Percentiles rank a stretch among this genome's conserved stretches.
phyloP scores from a whole-genome alignment of 2,797 vertebrate species.

The Anabacerthia variegaticeps region DNA sequence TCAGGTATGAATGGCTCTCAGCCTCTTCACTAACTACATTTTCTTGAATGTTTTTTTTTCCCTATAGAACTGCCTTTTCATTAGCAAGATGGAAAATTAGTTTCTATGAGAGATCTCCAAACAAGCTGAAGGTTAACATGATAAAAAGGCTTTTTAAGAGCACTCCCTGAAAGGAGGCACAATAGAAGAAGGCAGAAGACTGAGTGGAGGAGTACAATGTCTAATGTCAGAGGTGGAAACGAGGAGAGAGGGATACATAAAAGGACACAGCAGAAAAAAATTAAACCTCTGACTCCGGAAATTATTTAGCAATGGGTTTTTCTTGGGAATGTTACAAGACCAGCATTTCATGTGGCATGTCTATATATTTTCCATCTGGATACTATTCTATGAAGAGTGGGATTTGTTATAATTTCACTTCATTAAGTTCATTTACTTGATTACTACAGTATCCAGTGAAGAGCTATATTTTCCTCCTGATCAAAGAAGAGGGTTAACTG shows the following conservation, averaged over 20 bases:
- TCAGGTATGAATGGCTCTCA: not conserved
- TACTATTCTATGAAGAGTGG: not conserved
- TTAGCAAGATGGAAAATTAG: not conserved
- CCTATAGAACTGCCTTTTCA: not conserved
- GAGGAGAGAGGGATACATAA: not conserved
- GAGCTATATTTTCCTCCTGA: not conserved
- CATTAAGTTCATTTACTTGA: not conserved
- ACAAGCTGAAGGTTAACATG: not conserved
- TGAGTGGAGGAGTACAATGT: not conserved
- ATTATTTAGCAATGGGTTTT: not conserved
- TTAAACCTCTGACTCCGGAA: not conserved
- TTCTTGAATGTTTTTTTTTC: not conserved
- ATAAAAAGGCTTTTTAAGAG: not conserved
- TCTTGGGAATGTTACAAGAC: not conserved
- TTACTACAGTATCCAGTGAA: not conserved
- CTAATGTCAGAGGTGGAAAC: not conserved
- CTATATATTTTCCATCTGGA: slow-evolving; percentile 5
- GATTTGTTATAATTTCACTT: slow-evolving; percentile 23
- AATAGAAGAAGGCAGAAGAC: not conserved
- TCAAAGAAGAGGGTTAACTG: not conserved
- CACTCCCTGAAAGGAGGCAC: not conserved
- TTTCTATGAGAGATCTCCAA: not conserved
- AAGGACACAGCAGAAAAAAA: not conserved
- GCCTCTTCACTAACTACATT: not conserved
- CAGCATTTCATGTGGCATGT: not conserved